Base-by-base conservation (phyloP, 2,888 invertebrate genomes). In the Masnerella sp. region DNA sequence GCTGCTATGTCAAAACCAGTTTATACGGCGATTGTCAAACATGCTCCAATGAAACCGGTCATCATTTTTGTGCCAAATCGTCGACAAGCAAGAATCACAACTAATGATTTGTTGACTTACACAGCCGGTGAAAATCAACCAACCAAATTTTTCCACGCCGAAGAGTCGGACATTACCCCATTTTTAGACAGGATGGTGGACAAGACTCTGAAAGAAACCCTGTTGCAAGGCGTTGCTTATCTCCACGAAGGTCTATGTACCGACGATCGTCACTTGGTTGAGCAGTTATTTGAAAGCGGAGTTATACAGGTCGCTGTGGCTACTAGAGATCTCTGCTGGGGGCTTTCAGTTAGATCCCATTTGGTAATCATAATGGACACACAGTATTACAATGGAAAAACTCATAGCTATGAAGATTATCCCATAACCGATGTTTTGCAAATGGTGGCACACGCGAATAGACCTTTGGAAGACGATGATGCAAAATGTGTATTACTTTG, bases 1-100 rank as follows among this genome's bases (percentile, higher is more conserved):
- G 95, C 98, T 0, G 96, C 99, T 0, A 99, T 99, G 99, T 95
- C 96, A 0, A 98, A 98, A 84, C 99, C 99, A 0, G 95, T 97
- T 0, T 99, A 98, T 89, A 97, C 97, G 88, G 93, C 96, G 0
- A 94, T 99, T 30, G 84, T 94, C 1, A 92, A 96, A 18, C 92
- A 96, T 87, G 95, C 96, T 62, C 94, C 95, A 0, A 91, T 92
- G 79, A 93, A 94, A 81, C 97, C 98, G 0, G 95, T 94, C 1
- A 93, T 95, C 5, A 93, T 98, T 14, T 97, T 97, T 88, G 97
- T 97, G 0, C 96, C 97, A 0, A 95, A 96, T 0, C 90, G 98
- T 0, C 94, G 96, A 59, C 96, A 97, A 88, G 95, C 97, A 0
- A 90, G 97, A 9, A 89, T 98, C n/a, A 95, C 98, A 0, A 99